Evolutionary conservation across 2,888 invertebrate species (phyloP).

Genomic region (Xanthia togata): DNA sequence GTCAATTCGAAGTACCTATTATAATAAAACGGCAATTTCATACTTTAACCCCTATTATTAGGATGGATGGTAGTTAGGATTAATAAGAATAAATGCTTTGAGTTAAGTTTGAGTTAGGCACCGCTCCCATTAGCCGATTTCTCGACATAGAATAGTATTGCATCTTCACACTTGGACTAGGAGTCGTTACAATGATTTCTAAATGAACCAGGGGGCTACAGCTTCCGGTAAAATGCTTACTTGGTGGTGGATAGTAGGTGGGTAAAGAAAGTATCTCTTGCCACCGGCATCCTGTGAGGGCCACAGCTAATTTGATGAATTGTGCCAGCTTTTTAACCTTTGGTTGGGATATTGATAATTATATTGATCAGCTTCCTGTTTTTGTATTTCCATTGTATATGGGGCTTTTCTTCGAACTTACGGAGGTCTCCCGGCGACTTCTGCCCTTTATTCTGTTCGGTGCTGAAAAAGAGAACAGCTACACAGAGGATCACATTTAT

Average conservation of each 20-base stretch:
- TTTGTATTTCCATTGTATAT: neutral
- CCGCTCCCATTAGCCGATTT: neutral
- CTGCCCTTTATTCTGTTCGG: neutral
- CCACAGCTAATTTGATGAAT: neutral
- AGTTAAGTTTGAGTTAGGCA: neutral
- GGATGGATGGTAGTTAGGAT: too few species aligned
- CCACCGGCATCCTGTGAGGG: neutral
- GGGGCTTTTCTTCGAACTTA: neutral
- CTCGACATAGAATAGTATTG: neutral
- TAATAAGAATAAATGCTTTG: too few species aligned
- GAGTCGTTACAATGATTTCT: neutral
- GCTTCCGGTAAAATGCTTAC: neutral
- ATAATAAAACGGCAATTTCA: too few species aligned
- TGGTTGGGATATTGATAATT: too few species aligned
- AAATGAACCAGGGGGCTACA: too few species aligned
- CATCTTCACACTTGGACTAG: neutral
- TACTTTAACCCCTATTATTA: too few species aligned
- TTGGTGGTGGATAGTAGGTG: neutral
- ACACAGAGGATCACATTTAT: neutral
- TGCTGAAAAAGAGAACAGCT: neutral
- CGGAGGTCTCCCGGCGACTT: neutral
- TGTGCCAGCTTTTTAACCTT: neutral
- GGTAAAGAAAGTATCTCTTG: slow-evolving; percentile 1
- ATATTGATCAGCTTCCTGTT: neutral
- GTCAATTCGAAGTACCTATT: too few species aligned